Conservation (phyloP, 2,113 vertebrate species). For the Podarcis cretensis region DNA sequence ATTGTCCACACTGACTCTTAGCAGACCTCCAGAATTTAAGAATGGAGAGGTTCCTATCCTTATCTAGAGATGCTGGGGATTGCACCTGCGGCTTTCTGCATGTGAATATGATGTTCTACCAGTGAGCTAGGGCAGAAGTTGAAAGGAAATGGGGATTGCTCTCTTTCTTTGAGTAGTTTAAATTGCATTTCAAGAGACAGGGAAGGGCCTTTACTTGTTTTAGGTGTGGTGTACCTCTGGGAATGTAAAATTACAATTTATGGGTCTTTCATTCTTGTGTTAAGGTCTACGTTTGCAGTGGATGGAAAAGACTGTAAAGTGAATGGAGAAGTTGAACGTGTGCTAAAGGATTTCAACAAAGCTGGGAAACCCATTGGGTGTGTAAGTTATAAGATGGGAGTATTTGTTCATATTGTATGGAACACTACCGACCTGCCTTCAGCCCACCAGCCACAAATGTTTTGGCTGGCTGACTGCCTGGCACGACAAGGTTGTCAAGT, state of each 20-base stretch:
- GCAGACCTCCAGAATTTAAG: no score
- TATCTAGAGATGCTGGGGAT: no score
- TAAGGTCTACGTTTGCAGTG: constrained; percentile 86
- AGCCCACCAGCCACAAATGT: no score
- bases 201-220: background rate
- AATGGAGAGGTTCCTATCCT: no score
- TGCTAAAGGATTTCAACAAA: constrained; percentile 85
- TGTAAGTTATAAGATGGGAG: constrained; percentile 13
- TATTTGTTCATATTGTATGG: background rate
- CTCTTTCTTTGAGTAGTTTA: background rate
- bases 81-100: no score
- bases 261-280: constrained; percentile 41
- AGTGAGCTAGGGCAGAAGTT: no score
- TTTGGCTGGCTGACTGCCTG: background rate
- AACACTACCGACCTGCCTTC: background rate
- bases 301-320: constrained; percentile 86
- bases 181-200: no score
- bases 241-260: background rate
- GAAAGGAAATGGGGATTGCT: background rate
- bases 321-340: constrained; percentile 82
- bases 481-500: background rate
- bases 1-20: no score
- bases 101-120: no score
- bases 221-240: background rate
- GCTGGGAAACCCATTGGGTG: constrained; percentile 89